These are phyloP conservation scores for Physella acuta DNA, from an alignment of 1,140 invertebrate genomes.

Conservation along the genomic window DNA sequence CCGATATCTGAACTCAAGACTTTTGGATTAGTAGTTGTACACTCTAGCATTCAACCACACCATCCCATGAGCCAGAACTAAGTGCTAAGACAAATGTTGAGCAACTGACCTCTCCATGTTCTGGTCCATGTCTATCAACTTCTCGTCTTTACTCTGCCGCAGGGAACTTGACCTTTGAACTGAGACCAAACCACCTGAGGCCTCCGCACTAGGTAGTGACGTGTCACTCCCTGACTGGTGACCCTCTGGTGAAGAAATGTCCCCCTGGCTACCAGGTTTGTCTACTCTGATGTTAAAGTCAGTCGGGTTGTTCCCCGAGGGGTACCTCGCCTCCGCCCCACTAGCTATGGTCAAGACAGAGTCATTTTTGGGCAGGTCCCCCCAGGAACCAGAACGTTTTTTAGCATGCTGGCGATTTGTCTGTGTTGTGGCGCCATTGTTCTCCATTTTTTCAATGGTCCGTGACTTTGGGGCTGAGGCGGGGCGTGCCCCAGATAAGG, in stretches of 20 bases:
- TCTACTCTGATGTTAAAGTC: background rate
- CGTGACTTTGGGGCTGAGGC: constrained; percentile 28
- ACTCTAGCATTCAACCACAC: no score
- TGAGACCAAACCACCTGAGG: no score
- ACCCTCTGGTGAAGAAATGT: background rate
- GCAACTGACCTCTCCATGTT: constrained; percentile 23
- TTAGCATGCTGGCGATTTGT: constrained; percentile 27
- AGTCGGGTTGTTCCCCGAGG: no score
- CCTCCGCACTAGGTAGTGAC: no score
- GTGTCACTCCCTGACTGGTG: no score
- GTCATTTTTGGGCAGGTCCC: constrained; percentile 33
- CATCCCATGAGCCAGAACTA: no score
- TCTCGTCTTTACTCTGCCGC: constrained; percentile 18
- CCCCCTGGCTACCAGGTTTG: constrained; percentile 1
- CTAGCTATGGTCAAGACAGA: background rate
- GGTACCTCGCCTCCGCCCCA: background rate
- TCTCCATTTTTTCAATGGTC: constrained; percentile 40
- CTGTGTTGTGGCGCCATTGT: constrained; percentile 17
- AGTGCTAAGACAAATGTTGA: background rate
- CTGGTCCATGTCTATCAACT: constrained; percentile 19
- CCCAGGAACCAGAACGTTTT: constrained; percentile 37
- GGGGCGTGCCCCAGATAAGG: background rate
- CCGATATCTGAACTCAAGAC: no score
- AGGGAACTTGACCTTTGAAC: no score
- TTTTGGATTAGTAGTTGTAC: no score